Conservation (phyloP, 53 echinoderm and acorn worm genomes). For the Zoroaster sp. region DNA sequence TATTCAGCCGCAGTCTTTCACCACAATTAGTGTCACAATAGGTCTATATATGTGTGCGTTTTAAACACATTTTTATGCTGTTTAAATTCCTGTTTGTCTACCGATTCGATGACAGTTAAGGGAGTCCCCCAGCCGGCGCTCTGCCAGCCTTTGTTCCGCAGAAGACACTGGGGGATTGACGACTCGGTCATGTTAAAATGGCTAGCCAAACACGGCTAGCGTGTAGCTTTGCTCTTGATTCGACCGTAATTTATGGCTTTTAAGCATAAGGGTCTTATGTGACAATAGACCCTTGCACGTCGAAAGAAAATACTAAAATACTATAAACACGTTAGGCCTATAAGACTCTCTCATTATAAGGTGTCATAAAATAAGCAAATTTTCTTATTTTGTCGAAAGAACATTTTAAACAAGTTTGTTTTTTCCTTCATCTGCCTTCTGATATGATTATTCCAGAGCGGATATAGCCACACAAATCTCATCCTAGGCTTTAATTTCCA, state of each 20-base stretch:
- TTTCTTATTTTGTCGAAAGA: background rate
- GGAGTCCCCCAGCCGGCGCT: constrained; percentile 10
- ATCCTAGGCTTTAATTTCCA: too few relatives aligned
- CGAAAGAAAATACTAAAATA: too few relatives aligned
- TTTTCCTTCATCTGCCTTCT: too few relatives aligned
- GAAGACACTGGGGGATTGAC: background rate
- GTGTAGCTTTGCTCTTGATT: background rate
- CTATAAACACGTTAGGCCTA: too few relatives aligned
- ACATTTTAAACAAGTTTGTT: background rate
- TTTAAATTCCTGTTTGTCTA: constrained; percentile 44
- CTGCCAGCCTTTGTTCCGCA: background rate
- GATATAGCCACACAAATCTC: too few relatives aligned
- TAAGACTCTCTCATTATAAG: background rate
- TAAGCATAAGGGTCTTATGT: background rate
- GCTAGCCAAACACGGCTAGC: background rate
- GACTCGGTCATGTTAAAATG: background rate
- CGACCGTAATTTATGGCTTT: background rate
- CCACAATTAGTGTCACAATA: constrained; percentile 1
- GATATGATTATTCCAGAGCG: too few relatives aligned
- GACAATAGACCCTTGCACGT: background rate
- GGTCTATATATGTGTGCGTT: constrained; percentile 15
- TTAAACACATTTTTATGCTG: constrained; percentile 52
- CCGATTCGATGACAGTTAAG: background rate
- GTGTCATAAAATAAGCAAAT: background rate
- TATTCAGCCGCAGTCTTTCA: background rate